Evolutionary conservation across 2,888 invertebrate species (phyloP), one percentile per base, ranked within the genome.

Genomic region (Mystacides longicornis): DNA sequence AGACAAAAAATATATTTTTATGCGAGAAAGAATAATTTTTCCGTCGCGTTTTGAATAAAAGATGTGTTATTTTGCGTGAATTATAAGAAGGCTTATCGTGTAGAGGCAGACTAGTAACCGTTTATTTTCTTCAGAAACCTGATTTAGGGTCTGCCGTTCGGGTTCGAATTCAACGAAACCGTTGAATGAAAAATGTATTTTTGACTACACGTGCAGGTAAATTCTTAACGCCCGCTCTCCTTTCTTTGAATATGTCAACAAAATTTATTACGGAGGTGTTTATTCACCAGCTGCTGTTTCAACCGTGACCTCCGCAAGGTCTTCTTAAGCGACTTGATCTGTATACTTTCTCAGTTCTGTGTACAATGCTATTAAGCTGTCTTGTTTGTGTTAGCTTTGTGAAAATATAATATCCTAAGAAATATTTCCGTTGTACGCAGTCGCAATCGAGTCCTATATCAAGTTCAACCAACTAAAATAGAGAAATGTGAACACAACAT

Each of bases 111-210:
- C 16, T 7, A 5, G 11, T 16, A 11, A 9, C 48, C 48, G 23
- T 23, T 48, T 48, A 23, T 48, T 48, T 48, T 48, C 45, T 48
- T 23, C 48, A n/a, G 23, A 48, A 48, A 48, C 48, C 48, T 48
- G 48, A 48, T 48, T 48, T 48, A 48, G 48, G 48, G 23, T 23
- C 21, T 19, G 22, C 21, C 48, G 21, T 48, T 48, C 16, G 48
- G 23, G 23, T 48, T 48, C 23, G 48, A 23, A 48, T 48, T 23
- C 48, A 48, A 48, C 48, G 3, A 48, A 23, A 23, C 14, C 23
- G 23, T 23, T n/a, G 16, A 23, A 48, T 48, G 48, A 48, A 48
- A 48, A 48, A 48, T 48, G 21, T 22, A 7, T 48, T n/a, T 48
- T 21, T 23, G 45, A 21, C 20, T 45, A 37, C 16, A n/a, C 37